These are phyloP conservation scores for Perdita meconis DNA, from an alignment of 2,888 invertebrate genomes.

Conservation along the genomic window DNA sequence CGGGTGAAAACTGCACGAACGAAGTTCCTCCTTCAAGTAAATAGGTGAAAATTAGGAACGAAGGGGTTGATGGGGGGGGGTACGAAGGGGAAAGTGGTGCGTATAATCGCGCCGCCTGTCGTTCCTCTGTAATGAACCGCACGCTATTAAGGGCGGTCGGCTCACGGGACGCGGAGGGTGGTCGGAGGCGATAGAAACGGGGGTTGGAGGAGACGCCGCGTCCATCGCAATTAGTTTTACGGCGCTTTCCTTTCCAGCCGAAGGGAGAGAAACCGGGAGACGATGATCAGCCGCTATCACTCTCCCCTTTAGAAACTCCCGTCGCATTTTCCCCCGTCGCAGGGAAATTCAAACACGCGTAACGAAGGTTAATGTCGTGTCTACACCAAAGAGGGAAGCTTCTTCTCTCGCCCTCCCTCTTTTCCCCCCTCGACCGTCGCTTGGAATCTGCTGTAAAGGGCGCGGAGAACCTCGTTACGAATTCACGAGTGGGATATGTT, in stretches of 20 bases:
- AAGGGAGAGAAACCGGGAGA: slow-evolving; percentile 22
- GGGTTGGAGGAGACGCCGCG: slow-evolving; percentile 26
- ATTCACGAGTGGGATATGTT: slow-evolving; percentile 60
- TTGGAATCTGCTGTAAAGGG: slow-evolving; percentile 45
- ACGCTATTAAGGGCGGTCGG: slow-evolving; percentile 54
- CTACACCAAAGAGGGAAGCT: slow-evolving; percentile 18
- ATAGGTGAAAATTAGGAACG: slow-evolving; percentile 53
- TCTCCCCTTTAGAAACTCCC: slow-evolving; percentile 32
- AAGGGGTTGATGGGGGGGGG: slow-evolving; percentile 30
- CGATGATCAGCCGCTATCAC: slow-evolving; percentile 58
- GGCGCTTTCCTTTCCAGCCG: slow-evolving; percentile 53
- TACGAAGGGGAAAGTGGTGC: slow-evolving; percentile 39
- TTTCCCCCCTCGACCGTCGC: background rate
- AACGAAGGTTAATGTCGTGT: slow-evolving; percentile 63
- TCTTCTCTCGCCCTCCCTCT: slow-evolving; percentile 13
- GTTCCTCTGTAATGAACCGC: slow-evolving; percentile 59
- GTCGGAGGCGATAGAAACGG: slow-evolving; percentile 11
- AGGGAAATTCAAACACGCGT: slow-evolving; percentile 63
- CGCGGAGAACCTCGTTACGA: slow-evolving; percentile 38
- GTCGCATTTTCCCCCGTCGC: slow-evolving; percentile 8
- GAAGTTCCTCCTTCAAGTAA: slow-evolving; percentile 20
- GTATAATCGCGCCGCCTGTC: slow-evolving; percentile 60
- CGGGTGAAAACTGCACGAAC: background rate
- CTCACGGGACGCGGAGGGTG: slow-evolving; percentile 9
- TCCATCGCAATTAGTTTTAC: slow-evolving; percentile 76